Percentiles rank a stretch among this genome's conserved stretches.
Conservation (phyloP, 2,888 invertebrate species). For the Deladenus siricidicola region DNA sequence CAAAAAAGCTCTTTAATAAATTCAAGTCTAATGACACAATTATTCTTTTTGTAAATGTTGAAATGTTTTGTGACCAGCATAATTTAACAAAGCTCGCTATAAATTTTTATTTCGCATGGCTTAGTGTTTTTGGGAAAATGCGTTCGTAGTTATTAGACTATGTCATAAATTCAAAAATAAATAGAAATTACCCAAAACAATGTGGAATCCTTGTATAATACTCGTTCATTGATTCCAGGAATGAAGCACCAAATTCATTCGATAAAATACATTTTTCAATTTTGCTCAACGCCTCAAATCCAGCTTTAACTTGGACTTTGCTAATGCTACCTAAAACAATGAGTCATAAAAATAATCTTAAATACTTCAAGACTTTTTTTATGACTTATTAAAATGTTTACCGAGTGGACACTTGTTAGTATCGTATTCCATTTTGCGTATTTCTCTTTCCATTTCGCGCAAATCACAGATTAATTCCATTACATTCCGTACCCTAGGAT, state of each 20-base stretch:
- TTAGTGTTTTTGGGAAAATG: no score
- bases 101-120: no score
- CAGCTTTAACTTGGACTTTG: slow-evolving; percentile 57
- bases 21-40: no score
- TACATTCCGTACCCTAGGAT: slow-evolving; percentile 53
- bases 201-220: slow-evolving; percentile 56
- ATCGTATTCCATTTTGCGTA: slow-evolving; percentile 58
- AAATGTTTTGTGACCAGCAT: no score
- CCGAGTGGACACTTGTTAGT: slow-evolving; percentile 56
- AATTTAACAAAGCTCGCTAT: no score
- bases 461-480: slow-evolving; percentile 54
- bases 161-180: not conserved
- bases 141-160: no score
- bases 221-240: slow-evolving; percentile 56
- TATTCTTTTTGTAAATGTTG: no score
- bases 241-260: slow-evolving; percentile 49
- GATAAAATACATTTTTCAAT: slow-evolving; percentile 53
- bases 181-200: slow-evolving; percentile 56
- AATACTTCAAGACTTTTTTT: not conserved
- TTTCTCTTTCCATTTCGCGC: slow-evolving; percentile 35
- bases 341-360: not conserved
- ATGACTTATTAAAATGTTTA: slow-evolving; percentile 24
- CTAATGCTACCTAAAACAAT: slow-evolving; percentile 59
- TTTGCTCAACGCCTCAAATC: slow-evolving; percentile 56
- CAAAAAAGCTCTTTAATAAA: not conserved